These are phyloP conservation scores for Coilia nasus DNA, from an alignment of 2,797 vertebrate genomes.

Conservation along the genomic window DNA sequence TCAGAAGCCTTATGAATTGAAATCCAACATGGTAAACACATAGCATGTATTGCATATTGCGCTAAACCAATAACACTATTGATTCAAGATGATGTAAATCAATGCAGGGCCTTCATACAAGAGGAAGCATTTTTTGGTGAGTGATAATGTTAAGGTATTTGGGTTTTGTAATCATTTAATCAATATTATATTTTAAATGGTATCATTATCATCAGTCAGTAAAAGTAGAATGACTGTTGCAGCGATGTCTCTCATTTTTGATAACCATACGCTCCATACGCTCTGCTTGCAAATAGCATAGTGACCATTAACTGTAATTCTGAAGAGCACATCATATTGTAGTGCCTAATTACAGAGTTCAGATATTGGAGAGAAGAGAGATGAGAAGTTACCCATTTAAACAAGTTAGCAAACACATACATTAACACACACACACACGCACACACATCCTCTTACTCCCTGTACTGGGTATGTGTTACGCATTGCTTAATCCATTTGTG, in stretches of 20 bases:
- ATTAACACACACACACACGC: too few relatives aligned
- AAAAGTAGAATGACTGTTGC: too few relatives aligned
- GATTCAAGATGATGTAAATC: neutral
- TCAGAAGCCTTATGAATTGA: slow-evolving; percentile 54
- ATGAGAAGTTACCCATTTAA: neutral
- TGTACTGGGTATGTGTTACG: neutral
- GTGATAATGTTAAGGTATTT: neutral
- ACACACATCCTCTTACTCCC: too few relatives aligned
- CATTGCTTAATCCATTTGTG: too few relatives aligned
- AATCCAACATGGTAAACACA: neutral
- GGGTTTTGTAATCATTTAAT: neutral
- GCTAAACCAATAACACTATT: neutral
- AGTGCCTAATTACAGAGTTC: neutral
- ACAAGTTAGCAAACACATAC: too few relatives aligned
- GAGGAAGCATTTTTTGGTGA: neutral
- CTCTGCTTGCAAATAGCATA: neutral
- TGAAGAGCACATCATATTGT: neutral
- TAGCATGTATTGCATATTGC: neutral
- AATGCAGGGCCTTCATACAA: neutral
- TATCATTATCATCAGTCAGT: neutral
- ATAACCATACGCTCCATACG: neutral
- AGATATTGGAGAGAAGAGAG: neutral
- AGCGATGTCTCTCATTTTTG: too few relatives aligned
- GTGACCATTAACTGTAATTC: neutral
- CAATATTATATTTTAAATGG: neutral